Evolutionary conservation across 1,140 invertebrate species (phyloP).

Genomic region (Calephelis nemesis): DNA sequence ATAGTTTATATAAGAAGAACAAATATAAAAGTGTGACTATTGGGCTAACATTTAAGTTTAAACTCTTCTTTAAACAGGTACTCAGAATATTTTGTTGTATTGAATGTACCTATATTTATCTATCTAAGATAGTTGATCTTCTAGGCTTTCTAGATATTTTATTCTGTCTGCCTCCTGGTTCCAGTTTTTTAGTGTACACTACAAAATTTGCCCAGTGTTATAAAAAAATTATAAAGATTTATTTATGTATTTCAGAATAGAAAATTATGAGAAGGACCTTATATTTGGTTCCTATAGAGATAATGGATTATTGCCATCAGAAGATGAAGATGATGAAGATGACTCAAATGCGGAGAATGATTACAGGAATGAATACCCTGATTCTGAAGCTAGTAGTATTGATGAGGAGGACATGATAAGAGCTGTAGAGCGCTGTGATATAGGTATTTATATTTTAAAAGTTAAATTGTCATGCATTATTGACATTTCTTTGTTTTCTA

Average conservation of each 20-base stretch:
- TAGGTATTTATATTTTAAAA: conserved; percentile 44
- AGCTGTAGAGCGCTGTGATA: conserved; percentile 62
- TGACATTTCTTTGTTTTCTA: too few relatives aligned
- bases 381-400: conserved; percentile 77
- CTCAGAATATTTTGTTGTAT: too few relatives aligned
- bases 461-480: background rate
- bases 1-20: background rate
- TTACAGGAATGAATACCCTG: conserved; percentile 81
- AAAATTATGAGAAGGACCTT: conserved; percentile 69
- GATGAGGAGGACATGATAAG: conserved; percentile 78
- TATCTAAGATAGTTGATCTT: too few relatives aligned
- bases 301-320: conserved; percentile 47
- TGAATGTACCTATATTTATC: too few relatives aligned
- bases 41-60: background rate
- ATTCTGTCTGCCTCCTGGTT: too few relatives aligned
- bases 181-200: too few relatives aligned
- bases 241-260: conserved; percentile 62
- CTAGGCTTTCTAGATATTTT: too few relatives aligned
- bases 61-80: too few relatives aligned
- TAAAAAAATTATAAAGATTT: background rate
- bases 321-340: conserved; percentile 65
- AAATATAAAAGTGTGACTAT: background rate
- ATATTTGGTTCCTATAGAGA: conserved; percentile 70
- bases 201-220: too few relatives aligned
- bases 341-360: conserved; percentile 82